phyloP scores from a whole-genome alignment of 2,113 vertebrate genomes.

The Microcebus murinus region DNA sequence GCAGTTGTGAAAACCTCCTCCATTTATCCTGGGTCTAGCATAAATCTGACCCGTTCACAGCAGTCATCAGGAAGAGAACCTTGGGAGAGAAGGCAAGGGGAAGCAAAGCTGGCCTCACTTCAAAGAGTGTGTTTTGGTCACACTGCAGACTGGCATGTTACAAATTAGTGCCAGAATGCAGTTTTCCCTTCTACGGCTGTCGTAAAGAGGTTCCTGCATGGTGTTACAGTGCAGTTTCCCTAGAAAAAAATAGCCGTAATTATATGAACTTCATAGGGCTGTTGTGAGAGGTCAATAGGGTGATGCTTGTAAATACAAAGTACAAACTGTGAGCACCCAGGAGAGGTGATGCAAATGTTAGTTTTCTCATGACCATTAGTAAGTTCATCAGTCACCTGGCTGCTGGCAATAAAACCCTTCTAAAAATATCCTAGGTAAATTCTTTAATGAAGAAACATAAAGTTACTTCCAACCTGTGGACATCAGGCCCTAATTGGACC shows the following conservation, averaged over 20 bases:
- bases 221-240: not conserved
- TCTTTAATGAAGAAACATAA: not conserved
- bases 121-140: not conserved
- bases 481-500: not conserved
- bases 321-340: not conserved
- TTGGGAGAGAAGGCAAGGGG: not conserved
- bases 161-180: not conserved
- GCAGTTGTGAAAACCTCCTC: not conserved
- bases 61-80: not conserved
- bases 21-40: not conserved
- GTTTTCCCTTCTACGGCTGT: not conserved
- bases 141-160: not conserved
- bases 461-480: not conserved
- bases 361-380: not conserved
- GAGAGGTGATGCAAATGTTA: not conserved
- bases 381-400: not conserved
- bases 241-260: constrained; percentile 9
- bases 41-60: not conserved
- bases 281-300: not conserved
- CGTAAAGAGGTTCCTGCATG: not conserved
- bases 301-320: not conserved
- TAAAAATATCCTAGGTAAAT: not conserved
- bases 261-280: not conserved
- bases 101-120: not conserved
- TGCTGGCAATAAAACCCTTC: not conserved